Base-by-base conservation (phyloP, 23 tunicate species). In the Styela plicata region DNA sequence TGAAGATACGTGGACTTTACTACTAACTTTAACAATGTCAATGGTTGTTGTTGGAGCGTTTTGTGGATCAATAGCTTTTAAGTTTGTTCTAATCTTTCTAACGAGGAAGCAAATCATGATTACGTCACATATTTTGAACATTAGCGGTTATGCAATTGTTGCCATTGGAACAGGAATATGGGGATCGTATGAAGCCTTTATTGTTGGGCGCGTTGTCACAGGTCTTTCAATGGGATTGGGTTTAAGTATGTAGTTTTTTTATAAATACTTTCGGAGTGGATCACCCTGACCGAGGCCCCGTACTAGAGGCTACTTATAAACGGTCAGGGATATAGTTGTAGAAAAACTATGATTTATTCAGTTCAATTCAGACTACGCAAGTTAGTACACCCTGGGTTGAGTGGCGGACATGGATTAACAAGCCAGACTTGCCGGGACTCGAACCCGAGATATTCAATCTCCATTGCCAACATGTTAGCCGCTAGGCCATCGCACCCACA, bases 11-110 rank as follows among this genome's bases (percentile, higher is more conserved):
- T 66, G 71, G 71, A 66, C 31, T 5, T 28, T 66, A 25, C 31
- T 66, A 66, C 17, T 66, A 66, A 25, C 71, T 25, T 26, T 66
- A 7, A 66, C 71, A 25, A 66, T 66, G 71, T 66, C 71, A 17
- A 66, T 66, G 71, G 10, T 28, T 26, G 30, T 25, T 5, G 71
- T 66, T 7, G 71, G 71, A 25, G 71, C 31, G 7, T 66, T 66
- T 7, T 26, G 30, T 26, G 71, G 71, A 26, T 66, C 71, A 10
- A 3, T 66, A 66, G 10, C 31, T 7, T 26, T 28, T 17, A 66
- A 66, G 10, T 28, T 28, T 66, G 30, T 66, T 3, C 71, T 66
- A 28, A 66, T 5, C 30, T 17, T 3, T 26, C 16, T 66, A 17
- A 28, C 71, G 71, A 10, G 71, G 5, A 66, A 66, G 16, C 71